Evolutionary conservation across 2,797 vertebrate species (phyloP).

Genomic region (Odontamblyopus rebecca): DNA sequence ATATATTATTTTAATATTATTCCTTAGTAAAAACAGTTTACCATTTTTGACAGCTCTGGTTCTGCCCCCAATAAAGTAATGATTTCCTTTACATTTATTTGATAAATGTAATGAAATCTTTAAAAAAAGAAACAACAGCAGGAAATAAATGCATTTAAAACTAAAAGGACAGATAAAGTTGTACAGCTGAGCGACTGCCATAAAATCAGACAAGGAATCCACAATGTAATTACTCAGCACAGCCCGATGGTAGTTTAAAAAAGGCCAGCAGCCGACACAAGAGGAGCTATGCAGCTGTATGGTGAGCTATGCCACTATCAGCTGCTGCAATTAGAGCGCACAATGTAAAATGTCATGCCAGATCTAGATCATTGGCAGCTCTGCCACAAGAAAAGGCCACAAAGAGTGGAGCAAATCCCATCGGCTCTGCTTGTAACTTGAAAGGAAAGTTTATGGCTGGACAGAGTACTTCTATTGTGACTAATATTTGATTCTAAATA

Average conservation of each 20-base stretch:
- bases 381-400: slow-evolving; percentile 72
- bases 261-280: slow-evolving; percentile 26
- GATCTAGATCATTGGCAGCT: slow-evolving; percentile 75
- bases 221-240: slow-evolving; percentile 36
- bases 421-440: slow-evolving; percentile 50
- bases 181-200: slow-evolving; percentile 11
- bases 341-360: slow-evolving; percentile 78
- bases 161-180: slow-evolving; percentile 10
- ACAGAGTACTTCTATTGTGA: slow-evolving; percentile 25
- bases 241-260: neutral
- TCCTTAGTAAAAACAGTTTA: neutral
- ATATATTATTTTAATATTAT: neutral
- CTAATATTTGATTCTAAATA: slow-evolving; percentile 4
- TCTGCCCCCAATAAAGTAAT: neutral
- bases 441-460: slow-evolving; percentile 41
- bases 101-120: too few relatives aligned
- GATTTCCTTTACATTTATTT: neutral
- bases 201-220: slow-evolving; percentile 27
- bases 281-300: slow-evolving; percentile 62
- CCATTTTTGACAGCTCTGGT: neutral
- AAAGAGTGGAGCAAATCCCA: slow-evolving; percentile 57
- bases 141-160: neutral
- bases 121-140: too few relatives aligned
- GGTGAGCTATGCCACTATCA: slow-evolving; percentile 65
- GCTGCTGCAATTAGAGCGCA: slow-evolving; percentile 73